These are phyloP conservation scores for Lasaia peninsularis DNA, from an alignment of 1,140 invertebrate genomes.

Conservation along the genomic window DNA sequence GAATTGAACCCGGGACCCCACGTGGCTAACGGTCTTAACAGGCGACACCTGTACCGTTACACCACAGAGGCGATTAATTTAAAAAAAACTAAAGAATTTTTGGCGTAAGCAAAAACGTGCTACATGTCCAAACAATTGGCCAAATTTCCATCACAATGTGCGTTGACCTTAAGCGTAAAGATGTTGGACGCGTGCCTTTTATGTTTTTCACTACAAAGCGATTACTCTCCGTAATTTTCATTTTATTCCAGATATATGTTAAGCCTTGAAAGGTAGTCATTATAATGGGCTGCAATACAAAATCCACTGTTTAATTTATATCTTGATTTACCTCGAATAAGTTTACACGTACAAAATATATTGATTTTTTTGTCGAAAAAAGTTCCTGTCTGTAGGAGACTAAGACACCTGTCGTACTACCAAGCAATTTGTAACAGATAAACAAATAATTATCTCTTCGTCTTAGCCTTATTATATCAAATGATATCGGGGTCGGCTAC, in stretches of 20 bases:
- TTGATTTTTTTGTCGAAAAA: background rate
- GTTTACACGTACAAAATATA: background rate
- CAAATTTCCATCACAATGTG: background rate
- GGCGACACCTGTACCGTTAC: too few species aligned
- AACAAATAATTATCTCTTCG: too few species aligned
- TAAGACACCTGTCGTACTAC: too few species aligned
- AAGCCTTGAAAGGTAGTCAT: slow-evolving; percentile 8
- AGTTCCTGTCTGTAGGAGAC: too few species aligned
- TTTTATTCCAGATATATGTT: slow-evolving; percentile 10
- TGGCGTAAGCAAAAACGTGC: background rate
- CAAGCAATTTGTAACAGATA: too few species aligned
- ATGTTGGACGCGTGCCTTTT: slow-evolving; percentile 5
- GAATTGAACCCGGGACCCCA: too few species aligned
- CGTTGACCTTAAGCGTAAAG: background rate
- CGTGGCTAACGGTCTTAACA: too few species aligned
- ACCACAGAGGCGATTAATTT: too few species aligned
- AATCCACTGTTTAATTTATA: slow-evolving; percentile 5
- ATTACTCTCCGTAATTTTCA: slow-evolving; percentile 10
- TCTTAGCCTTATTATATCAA: too few species aligned
- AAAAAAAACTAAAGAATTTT: too few species aligned
- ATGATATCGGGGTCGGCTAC: too few species aligned
- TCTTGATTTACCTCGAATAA: slow-evolving; percentile 3
- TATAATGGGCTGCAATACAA: slow-evolving; percentile 3
- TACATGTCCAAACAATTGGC: background rate
- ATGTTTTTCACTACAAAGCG: slow-evolving; percentile 10